Base-by-base conservation (phyloP, 2,888 invertebrate genomes). In the Drosophila kambysellisi region DNA sequence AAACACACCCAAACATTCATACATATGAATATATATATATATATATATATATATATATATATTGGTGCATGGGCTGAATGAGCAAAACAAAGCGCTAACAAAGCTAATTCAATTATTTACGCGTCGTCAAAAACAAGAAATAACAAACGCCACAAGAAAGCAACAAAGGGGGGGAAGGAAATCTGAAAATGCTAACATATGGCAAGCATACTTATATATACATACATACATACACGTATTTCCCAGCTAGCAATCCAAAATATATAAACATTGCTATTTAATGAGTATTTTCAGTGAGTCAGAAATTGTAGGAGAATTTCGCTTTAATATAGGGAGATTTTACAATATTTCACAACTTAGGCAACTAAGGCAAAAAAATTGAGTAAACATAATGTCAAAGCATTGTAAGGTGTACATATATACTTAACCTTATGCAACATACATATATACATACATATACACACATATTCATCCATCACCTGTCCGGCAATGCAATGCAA, bases 61-160 rank as follows among this genome's bases (percentile, higher is more conserved):
- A 53, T 54, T 48, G 62, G 50, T 53, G 50, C 60, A 63, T 63
- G 58, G 29, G 29, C 51, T 58, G 66, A 62, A 69, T 51, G 61
- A 76, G 66, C 79, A 65, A 70, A 79, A 79, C 76, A 85, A 84
- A 73, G 62, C 73, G 79, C 75, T 70, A 82, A 82, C 76, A 81
- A 76, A 79, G 74, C 88, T 82, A 89, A 85, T 85, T 89, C 57
- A 69, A 82, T 85, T 85, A 79, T 85, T 80, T 88, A 85, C 80
- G 84, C 85, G 53, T 67, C 82, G 70, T 65, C 79, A 67, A 68
- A 65, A 46, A 25, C 41, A 52, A 71, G 67, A 72, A 69, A 58
- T 59, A 68, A 62, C 57, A 66, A 70, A 61, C 25, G 58, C 48
- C 66, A 35, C n/a, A 62, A 60, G 57, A 70, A 51, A 60, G 37